These are phyloP conservation scores for Hyphantria cunea DNA, from an alignment of 1,140 invertebrate genomes.

Conservation along the genomic window DNA sequence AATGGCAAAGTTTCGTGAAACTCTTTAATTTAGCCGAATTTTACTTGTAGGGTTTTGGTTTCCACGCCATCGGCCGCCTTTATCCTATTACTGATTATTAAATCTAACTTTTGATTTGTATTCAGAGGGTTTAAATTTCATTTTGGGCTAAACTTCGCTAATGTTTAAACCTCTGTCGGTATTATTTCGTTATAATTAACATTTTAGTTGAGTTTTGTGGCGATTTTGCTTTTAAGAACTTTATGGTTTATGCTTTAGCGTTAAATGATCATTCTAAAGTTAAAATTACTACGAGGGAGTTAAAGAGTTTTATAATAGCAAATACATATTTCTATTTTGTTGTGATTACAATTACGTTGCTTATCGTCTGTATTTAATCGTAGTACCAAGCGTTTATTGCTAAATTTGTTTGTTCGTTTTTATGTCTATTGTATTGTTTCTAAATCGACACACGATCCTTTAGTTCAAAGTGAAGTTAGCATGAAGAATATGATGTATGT, in stretches of 20 bases:
- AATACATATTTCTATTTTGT: no score
- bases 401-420: no score
- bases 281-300: not conserved
- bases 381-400: no score
- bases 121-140: constrained; percentile 62
- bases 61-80: constrained; percentile 56
- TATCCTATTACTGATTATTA: constrained; percentile 72
- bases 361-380: no score
- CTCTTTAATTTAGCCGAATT: constrained; percentile 40
- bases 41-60: constrained; percentile 47
- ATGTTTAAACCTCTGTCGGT: constrained; percentile 40
- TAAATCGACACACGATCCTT: no score
- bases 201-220: constrained; percentile 26
- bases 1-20: constrained; percentile 15
- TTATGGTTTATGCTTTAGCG: not conserved
- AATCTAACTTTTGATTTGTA: constrained; percentile 52
- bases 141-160: constrained; percentile 56
- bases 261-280: not conserved
- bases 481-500: no score
- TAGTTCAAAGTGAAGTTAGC: no score
- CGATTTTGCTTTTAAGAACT: not conserved
- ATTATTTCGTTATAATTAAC: constrained; percentile 28
- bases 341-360: no score
- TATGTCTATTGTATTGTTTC: no score
- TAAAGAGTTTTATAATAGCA: no score